Evolutionary conservation across 2,888 invertebrate species (phyloP).

Genomic region (Noctua pronuba): DNA sequence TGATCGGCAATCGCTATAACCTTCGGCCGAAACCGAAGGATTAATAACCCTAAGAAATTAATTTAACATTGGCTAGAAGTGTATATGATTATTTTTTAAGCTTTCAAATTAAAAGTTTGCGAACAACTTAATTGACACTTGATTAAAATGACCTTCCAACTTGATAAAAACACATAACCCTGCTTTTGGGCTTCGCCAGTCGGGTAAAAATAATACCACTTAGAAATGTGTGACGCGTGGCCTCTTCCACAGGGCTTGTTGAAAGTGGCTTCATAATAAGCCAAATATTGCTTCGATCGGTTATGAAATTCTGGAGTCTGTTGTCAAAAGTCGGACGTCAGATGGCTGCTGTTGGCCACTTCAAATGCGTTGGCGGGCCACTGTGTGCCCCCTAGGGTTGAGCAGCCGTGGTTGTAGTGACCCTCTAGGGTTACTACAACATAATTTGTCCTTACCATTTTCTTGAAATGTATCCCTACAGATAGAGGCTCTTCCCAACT

Average conservation of each 20-base stretch:
- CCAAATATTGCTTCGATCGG: background rate
- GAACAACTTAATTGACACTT: background rate
- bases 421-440: background rate
- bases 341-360: background rate
- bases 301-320: background rate
- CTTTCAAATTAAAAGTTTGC: background rate
- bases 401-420: background rate
- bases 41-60: background rate
- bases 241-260: background rate
- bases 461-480: slow-evolving; percentile 96
- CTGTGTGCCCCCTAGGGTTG: background rate
- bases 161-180: background rate
- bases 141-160: background rate
- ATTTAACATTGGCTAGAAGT: background rate
- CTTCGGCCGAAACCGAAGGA: background rate
- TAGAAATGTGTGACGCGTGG: background rate
- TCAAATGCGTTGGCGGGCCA: background rate
- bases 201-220: background rate
- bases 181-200: background rate
- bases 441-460: slow-evolving; percentile 90
- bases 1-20: background rate
- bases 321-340: background rate
- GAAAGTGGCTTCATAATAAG: background rate
- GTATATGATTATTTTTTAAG: background rate
- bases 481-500: slow-evolving; percentile 94